Evolutionary conservation across 2,888 invertebrate species (phyloP), one percentile per base, ranked within the genome.

Genomic region (Oeneis ivallda): DNA sequence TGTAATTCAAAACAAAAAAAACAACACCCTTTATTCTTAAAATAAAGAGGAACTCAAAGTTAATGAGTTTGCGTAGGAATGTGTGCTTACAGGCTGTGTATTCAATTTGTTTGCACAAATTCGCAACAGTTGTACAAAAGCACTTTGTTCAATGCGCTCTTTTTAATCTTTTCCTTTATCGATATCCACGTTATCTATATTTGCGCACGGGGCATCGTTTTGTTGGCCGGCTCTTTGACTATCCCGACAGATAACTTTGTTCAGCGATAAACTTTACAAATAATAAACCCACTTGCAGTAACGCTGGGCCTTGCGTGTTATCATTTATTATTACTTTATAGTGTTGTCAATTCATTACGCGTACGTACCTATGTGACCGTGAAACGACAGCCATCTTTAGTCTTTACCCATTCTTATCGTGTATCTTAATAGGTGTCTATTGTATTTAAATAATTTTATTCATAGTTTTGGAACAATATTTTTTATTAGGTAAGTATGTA

Each of bases 171-270:
- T 70, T 65, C 54, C 63, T 67, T 69, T 70, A 70, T 72, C 71
- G 73, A 74, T 72, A 74, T 50, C 69, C 41, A 19, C 56, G 19
- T 73, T 79, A 79, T 81, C 79, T 53, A 70, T 77, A 78, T 79
- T 76, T 79, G 74, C 72, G 69, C 72, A 74, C 72, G 75, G 73
- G 72, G 71, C 70, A 58, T 47, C 26, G 41, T 52, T 67, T 75
- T 74, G 52, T 61, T 66, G 54, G 41, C 41, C 47, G 49, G 53
- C 63, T 72, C 80, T 80, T 82, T 79, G 79, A 77, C 70, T 69
- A 69, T 70, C 64, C 81, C 81, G 82, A 76, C 80, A 69, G 78
- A 77, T 78, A 77, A 72, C 73, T 75, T 78, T 77, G 72, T 75
- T 71, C 64, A 52, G 50, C 66, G 72, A 74, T 75, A 75, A 74